Percentiles rank a stretch among this genome's conserved stretches.
Conservation (phyloP, 2,888 invertebrate species). For the Eupithecia subumbrata region DNA sequence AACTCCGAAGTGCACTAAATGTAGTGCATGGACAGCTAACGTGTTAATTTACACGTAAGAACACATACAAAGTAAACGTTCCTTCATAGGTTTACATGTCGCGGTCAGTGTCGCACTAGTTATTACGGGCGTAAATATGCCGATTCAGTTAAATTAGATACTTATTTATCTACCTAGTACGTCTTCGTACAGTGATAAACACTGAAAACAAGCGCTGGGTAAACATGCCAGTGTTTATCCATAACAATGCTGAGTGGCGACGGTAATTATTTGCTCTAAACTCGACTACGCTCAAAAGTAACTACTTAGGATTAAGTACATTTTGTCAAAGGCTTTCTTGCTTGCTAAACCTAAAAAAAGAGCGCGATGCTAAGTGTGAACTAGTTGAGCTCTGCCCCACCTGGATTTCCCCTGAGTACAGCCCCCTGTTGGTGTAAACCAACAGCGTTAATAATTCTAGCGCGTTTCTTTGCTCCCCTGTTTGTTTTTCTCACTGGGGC, state of each 20-base stretch:
- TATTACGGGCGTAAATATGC: too few relatives aligned
- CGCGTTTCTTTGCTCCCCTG: constrained; percentile 43
- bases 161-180: too few relatives aligned
- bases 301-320: not conserved
- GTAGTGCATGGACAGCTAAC: too few relatives aligned
- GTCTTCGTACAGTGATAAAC: too few relatives aligned
- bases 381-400: not conserved
- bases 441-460: constrained; percentile 45
- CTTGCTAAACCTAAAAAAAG: not conserved
- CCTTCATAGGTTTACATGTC: too few relatives aligned
- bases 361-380: not conserved
- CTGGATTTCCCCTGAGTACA: not conserved
- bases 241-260: not conserved
- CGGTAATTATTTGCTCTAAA: too few relatives aligned
- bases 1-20: too few relatives aligned
- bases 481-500: constrained; percentile 43
- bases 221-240: not conserved
- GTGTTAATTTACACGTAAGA: too few relatives aligned
- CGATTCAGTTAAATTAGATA: too few relatives aligned
- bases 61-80: too few relatives aligned
- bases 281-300: not conserved
- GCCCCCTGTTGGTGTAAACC: constrained; percentile 30
- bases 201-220: not conserved
- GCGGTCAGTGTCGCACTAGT: too few relatives aligned
- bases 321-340: not conserved